Percentiles rank a stretch among this genome's conserved stretches.
Conservation (phyloP, 1,140 invertebrate species). For the Hesperophylax magnus region DNA sequence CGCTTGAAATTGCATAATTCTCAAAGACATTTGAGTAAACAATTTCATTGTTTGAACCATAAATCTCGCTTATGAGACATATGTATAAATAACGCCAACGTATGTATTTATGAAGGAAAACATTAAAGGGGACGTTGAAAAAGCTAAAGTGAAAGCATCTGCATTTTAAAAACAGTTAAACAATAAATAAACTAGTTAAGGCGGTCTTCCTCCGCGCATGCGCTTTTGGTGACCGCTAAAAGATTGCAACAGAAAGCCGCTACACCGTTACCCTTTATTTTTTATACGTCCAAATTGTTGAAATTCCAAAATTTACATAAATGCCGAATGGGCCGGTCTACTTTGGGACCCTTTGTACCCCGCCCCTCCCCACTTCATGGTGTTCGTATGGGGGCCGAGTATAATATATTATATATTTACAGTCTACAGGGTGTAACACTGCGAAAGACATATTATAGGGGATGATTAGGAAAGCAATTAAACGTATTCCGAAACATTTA, state of each 20-base stretch:
- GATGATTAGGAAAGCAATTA: too few species aligned
- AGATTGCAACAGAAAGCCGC: slow-evolving; percentile 48
- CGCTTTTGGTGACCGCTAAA: slow-evolving; percentile 47
- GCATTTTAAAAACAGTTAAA: not conserved
- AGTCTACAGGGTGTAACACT: too few species aligned
- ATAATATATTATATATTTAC: too few species aligned
- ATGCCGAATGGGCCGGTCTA: slow-evolving; percentile 53
- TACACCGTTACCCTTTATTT: slow-evolving; percentile 57
- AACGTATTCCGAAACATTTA: too few species aligned
- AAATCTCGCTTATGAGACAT: too few species aligned
- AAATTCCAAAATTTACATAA: slow-evolving; percentile 57
- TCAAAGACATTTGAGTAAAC: too few species aligned
- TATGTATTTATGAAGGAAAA: too few species aligned
- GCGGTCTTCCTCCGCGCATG: slow-evolving; percentile 15
- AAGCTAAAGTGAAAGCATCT: not conserved
- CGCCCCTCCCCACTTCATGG: not conserved
- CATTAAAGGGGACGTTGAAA: not conserved
- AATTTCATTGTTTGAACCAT: too few species aligned
- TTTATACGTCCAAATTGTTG: slow-evolving; percentile 54
- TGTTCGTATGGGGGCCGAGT: too few species aligned
- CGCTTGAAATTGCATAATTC: too few species aligned
- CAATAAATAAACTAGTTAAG: slow-evolving; percentile 8
- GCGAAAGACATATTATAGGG: too few species aligned
- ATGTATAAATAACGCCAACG: too few species aligned
- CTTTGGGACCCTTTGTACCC: slow-evolving; percentile 46